Conservation (phyloP, 2,113 vertebrate species). For the Eurystomus gularis region DNA sequence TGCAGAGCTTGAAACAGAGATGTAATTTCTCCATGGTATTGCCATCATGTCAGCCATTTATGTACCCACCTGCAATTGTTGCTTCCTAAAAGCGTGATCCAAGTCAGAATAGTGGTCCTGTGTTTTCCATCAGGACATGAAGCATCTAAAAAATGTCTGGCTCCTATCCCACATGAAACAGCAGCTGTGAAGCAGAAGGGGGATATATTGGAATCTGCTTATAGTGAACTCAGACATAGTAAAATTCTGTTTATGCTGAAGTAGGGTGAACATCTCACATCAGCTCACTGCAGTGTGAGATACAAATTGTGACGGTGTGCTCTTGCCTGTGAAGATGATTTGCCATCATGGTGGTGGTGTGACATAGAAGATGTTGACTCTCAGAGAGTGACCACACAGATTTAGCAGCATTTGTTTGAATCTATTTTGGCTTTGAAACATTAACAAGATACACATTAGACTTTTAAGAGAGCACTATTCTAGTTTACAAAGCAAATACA, state of each 20-base stretch:
- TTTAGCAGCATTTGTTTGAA: not conserved
- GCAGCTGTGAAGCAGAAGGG: constrained; percentile 16
- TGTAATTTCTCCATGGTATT: not conserved
- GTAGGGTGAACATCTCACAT: not conserved
- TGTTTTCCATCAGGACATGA: not conserved
- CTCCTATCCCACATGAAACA: not conserved
- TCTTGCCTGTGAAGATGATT: not conserved
- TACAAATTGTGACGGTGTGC: not conserved
- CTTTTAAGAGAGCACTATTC: not conserved
- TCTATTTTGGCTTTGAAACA: not conserved
- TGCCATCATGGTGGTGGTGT: not conserved
- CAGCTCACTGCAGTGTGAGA: not conserved
- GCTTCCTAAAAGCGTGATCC: not conserved
- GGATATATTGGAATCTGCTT: not conserved
- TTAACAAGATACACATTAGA: not conserved
- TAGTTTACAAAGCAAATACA: not conserved
- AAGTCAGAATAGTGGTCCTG: not conserved
- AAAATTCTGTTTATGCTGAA: not conserved
- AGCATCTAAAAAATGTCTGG: constrained; percentile 4
- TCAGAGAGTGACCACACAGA: not conserved
- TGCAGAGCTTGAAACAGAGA: not conserved
- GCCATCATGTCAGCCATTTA: not conserved
- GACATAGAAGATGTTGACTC: not conserved
- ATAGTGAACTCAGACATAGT: not conserved
- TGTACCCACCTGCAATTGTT: not conserved